Evolutionary conservation across 1,140 invertebrate species (phyloP).

Genomic region (Orius insidiosus): DNA sequence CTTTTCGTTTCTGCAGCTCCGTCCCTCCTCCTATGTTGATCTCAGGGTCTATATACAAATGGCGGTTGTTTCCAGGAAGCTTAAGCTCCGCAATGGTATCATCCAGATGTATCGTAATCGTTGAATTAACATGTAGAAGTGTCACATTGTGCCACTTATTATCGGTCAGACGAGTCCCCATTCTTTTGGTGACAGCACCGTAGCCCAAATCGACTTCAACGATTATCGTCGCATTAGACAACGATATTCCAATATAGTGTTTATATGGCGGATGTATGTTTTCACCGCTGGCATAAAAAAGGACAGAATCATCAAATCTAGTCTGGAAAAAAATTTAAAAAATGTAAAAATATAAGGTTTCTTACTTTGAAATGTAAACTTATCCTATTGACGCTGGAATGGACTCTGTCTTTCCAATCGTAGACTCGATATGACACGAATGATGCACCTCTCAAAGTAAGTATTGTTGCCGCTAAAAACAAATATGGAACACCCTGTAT

Average conservation of each 20-base stretch:
- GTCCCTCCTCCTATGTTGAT: slow-evolving; percentile 80
- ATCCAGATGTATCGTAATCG: slow-evolving; percentile 55
- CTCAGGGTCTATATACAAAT: slow-evolving; percentile 80
- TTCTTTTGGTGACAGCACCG: slow-evolving; percentile 38
- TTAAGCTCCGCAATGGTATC: slow-evolving; percentile 45
- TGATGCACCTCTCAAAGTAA: slow-evolving; percentile 76
- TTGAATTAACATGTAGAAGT: slow-evolving; percentile 55
- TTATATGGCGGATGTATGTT: slow-evolving; percentile 38
- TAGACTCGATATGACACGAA: slow-evolving; percentile 85
- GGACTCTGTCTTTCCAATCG: slow-evolving; percentile 78
- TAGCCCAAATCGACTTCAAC: slow-evolving; percentile 71
- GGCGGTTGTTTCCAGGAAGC: slow-evolving; percentile 46
- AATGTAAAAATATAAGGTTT: no score
- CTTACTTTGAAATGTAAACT: slow-evolving; percentile 80
- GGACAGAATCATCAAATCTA: slow-evolving; percentile 65
- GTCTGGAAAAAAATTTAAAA: no score
- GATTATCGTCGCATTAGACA: slow-evolving; percentile 57
- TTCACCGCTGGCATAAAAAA: slow-evolving; percentile 76
- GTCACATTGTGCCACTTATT: slow-evolving; percentile 82
- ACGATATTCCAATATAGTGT: slow-evolving; percentile 62
- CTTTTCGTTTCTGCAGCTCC: slow-evolving; percentile 43
- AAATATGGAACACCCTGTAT: no score
- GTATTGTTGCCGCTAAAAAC: slow-evolving; percentile 59
- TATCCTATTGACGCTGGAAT: slow-evolving; percentile 68
- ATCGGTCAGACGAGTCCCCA: slow-evolving; percentile 48